Evolutionary conservation across 2,888 invertebrate species (phyloP), one percentile per base, ranked within the genome.

Genomic region (Drepanosiphum platanoidis): DNA sequence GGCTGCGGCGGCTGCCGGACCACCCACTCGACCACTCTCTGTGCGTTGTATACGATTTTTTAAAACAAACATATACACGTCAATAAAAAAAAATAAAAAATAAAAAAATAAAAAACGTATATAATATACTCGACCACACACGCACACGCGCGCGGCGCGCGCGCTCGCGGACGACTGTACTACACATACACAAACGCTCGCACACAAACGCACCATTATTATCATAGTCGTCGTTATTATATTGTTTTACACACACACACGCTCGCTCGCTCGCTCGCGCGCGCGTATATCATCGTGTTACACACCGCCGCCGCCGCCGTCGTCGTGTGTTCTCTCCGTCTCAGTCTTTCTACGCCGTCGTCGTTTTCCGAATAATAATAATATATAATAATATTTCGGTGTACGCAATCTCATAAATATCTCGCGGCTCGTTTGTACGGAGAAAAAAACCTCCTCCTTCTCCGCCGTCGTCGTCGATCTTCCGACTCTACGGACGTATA

Each of bases 41-140:
- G 30, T 68, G 22, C 34, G 79, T 80, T 80, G 34, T 80, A 80
- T 70, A 80, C 79, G 79, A 52, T 64, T 83, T 72, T 83, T 83
- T 83, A 83, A 83, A 83, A 83, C 82, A 83, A 82, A 82, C 82
- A 72, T 82, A 74, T 82, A 74, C 74, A 83, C 72, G 82, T 83
- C 82, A 83, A 83, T 83, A 83, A 83, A n/a, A n/a, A n/a, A n/a
- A n/a, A n/a, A n/a, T n/a, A n/a, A n/a, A n/a, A n/a, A n/a, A n/a
- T n/a, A n/a, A n/a, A n/a, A n/a, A n/a, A n/a, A n/a, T n/a, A n/a
- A n/a, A n/a, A 83, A 83, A 74, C 72, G 32, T 71, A 61, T 71
- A 61, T 74, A 81, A 39, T 52, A 71, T 64, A 83, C 64, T 83
- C 82, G 82, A 83, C 82, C 82, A 83, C 82, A 83, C 82, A 78